These are phyloP conservation scores for Nomada lathburiana DNA, from an alignment of 2,888 invertebrate genomes.

Conservation along the genomic window DNA sequence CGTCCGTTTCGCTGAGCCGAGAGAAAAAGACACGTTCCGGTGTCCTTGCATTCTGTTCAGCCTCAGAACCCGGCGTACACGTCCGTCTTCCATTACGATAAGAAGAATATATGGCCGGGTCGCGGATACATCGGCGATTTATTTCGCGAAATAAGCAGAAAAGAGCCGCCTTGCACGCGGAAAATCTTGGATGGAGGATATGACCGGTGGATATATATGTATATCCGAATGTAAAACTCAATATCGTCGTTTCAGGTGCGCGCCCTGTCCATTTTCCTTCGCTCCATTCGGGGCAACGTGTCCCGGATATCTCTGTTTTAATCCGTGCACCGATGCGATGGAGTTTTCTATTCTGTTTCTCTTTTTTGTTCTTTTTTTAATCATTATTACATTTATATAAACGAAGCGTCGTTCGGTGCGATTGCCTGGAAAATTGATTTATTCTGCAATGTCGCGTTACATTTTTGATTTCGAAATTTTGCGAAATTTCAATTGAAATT, in stretches of 20 bases:
- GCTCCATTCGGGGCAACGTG: not conserved
- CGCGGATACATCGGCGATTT: constrained; percentile 43
- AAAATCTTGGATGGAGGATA: not conserved
- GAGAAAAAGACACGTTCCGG: constrained; percentile 21
- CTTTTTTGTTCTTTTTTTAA: too few relatives aligned
- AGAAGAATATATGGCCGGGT: constrained; percentile 45
- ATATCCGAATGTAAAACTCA: not conserved
- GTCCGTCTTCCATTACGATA: constrained; percentile 55
- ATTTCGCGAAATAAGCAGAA: constrained; percentile 46
- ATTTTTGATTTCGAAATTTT: too few relatives aligned
- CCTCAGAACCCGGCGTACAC: constrained; percentile 16
- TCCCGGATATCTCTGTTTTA: not conserved
- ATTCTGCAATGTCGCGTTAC: not conserved
- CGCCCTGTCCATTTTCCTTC: not conserved
- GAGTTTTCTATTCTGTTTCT: too few relatives aligned
- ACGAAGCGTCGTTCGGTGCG: too few relatives aligned
- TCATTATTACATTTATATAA: too few relatives aligned
- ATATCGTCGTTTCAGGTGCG: too few relatives aligned
- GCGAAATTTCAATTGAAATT: not conserved
- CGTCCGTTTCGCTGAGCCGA: not conserved
- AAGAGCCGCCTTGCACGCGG: constrained; percentile 7
- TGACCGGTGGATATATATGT: not conserved
- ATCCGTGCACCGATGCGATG: not conserved
- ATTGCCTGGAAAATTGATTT: not conserved
- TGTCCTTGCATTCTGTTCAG: constrained; percentile 23